Conservation (phyloP, 2,888 invertebrate genomes). For the Leistus spinibarbis region DNA sequence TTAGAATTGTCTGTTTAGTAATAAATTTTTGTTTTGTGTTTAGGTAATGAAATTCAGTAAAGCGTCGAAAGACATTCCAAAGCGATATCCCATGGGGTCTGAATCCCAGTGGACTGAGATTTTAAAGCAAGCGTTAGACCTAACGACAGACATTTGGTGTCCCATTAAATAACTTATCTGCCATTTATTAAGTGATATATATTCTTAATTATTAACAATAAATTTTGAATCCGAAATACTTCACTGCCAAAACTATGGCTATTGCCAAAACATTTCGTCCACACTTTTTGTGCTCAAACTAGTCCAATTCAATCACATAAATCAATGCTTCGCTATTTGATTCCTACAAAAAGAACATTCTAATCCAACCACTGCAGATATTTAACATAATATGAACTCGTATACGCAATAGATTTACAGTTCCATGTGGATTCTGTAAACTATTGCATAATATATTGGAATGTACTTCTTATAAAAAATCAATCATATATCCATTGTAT, state of each 20-base stretch:
- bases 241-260: conserved; percentile 38
- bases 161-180: conserved; percentile 56
- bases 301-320: background rate
- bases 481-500: conserved; percentile 16
- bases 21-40: conserved; percentile 39
- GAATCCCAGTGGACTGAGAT: conserved; percentile 61
- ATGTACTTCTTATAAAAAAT: too few species aligned
- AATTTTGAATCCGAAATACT: conserved; percentile 24
- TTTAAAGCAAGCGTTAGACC: conserved; percentile 56
- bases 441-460: too few species aligned
- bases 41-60: conserved; percentile 58
- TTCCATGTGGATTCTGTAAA: too few species aligned
- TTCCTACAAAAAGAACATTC: too few species aligned
- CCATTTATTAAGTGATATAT: conserved; percentile 30
- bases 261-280: conserved; percentile 22
- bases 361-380: too few species aligned
- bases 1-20: too few species aligned
- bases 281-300: background rate
- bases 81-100: conserved; percentile 57
- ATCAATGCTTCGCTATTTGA: background rate
- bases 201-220: conserved; percentile 2
- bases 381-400: too few species aligned
- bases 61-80: conserved; percentile 59
- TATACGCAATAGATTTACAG: too few species aligned
- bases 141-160: conserved; percentile 62